Base-by-base conservation (phyloP, 2,888 invertebrate species). In the Adineta ricciae region DNA sequence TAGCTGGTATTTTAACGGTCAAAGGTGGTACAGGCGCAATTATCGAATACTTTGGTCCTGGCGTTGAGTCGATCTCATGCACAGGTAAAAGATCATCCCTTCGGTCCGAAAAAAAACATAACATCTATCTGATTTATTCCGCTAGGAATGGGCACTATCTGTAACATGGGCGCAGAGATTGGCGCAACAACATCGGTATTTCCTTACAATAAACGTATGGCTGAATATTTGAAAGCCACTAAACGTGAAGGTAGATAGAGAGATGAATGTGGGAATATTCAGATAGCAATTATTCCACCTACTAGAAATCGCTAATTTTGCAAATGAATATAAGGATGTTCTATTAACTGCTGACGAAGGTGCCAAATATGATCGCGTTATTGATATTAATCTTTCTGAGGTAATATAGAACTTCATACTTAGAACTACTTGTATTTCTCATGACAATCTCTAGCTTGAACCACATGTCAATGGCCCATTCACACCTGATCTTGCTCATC, bases 111-210 rank as follows among this genome's bases (percentile, higher is more conserved):
- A n/a, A 11, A 16, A 21, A 36, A 73, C 3, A 5, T 36, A 2
- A 16, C 27, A 32, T 73, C 32, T 19, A 8, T 52, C 21, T 3
- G 2, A 24, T 52, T 3, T 52, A 21, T 86, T 21, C 88, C 91
- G 92, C 93, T 87, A n/a, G 56, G 27, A 56, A 98, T 98, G 97
- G 99, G 96, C 8, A 99, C 99, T 83, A 99, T 99, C 90, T 99
- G 99, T 91, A 99, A 99, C 92, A 99, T 99, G 99, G 99, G 99
- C 86, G 99, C 99, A 87, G 99, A 99, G 92, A 99, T 99, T 88
- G 99, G 99, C 87, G 99, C 99, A 41, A 99, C 99, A 41, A 99
- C 99, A 24, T 96, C 96, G 0, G 91, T 99, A 84, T 99, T 99
- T 92, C 99, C 99, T 0, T 99, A 94, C 93, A 99, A 98, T 91